phyloP scores from a whole-genome alignment of 2,888 invertebrate genomes.

The Chymomyza procnemis region DNA sequence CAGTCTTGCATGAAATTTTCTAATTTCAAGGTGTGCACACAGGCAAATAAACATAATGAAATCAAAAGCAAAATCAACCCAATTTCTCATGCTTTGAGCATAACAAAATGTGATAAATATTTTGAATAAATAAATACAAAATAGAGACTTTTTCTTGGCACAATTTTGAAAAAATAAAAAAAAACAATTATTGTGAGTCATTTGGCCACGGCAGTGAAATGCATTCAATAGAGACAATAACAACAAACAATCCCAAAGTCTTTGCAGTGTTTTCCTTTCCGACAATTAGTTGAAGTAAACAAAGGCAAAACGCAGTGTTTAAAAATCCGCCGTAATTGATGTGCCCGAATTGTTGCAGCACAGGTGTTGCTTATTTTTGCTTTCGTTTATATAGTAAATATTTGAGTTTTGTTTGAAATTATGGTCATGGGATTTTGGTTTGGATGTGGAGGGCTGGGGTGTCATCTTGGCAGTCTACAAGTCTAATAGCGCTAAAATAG shows the following conservation, averaged over 20 bases:
- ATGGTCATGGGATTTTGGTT: slow-evolving; percentile 11
- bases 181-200: slow-evolving; percentile 46
- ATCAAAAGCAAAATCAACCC: neutral
- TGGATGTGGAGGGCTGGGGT: slow-evolving; percentile 30
- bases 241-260: slow-evolving; percentile 30
- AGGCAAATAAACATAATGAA: neutral
- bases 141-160: slow-evolving; percentile 50
- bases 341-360: neutral
- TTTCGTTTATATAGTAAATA: slow-evolving; percentile 1
- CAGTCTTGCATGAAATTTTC: slow-evolving; percentile 40
- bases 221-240: slow-evolving; percentile 30
- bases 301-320: slow-evolving; percentile 21
- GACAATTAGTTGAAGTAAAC: slow-evolving; percentile 38
- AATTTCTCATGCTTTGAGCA: neutral
- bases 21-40: slow-evolving; percentile 38
- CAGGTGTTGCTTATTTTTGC: slow-evolving; percentile 27
- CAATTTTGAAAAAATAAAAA: slow-evolving; percentile 10
- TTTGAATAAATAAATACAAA: slow-evolving; percentile 28
- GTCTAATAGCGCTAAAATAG: neutral
- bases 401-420: neutral
- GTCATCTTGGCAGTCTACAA: slow-evolving; percentile 37
- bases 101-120: neutral
- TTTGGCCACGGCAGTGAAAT: slow-evolving; percentile 64
- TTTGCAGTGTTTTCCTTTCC: neutral
- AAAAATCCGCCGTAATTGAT: slow-evolving; percentile 10